Conservation (phyloP, 2,113 vertebrate genomes). For the Mungos mungo region DNA sequence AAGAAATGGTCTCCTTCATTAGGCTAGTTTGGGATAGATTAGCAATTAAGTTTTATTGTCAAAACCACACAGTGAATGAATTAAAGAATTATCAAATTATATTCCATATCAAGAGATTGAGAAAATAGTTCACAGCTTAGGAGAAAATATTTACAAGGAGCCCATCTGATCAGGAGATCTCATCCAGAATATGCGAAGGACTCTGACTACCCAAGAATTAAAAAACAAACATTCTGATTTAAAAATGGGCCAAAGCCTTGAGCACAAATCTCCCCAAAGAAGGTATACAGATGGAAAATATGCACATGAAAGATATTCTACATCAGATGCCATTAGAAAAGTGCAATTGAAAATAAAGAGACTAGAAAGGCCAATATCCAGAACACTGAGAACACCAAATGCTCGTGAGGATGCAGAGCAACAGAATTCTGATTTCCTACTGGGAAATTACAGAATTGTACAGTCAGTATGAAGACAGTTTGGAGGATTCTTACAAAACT, state of each 20-base stretch:
- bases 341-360: background rate
- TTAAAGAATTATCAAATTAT: background rate
- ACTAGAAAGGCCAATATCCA: background rate
- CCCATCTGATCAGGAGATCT: background rate
- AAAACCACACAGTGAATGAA: background rate
- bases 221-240: background rate
- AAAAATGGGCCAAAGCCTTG: background rate
- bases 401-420: fast-evolving
- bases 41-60: background rate
- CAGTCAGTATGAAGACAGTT: background rate
- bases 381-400: background rate
- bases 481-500: background rate
- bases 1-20: background rate
- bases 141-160: background rate
- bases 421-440: background rate
- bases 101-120: background rate
- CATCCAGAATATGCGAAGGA: background rate
- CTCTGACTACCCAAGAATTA: background rate
- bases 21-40: background rate
- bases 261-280: background rate
- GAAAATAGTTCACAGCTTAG: background rate
- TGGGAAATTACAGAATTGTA: background rate
- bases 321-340: background rate
- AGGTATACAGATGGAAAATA: background rate
- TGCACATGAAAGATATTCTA: background rate